Evolutionary conservation across 1,140 invertebrate genomes (phyloP).

Genomic region (Aphidius ervi): DNA sequence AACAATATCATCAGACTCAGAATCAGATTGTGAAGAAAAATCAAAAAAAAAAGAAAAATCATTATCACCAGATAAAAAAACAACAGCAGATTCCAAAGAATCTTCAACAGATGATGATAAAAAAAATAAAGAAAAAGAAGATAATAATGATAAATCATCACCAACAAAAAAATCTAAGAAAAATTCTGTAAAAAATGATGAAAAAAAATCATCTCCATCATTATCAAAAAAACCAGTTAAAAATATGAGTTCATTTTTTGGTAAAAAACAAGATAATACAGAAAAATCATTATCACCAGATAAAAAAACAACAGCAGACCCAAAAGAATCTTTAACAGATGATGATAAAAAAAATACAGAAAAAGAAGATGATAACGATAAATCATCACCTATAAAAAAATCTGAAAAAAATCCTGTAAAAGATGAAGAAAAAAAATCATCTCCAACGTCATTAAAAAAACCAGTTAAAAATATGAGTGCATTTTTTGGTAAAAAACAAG

Average conservation of each 20-base stretch:
- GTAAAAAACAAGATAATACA: conserved; percentile 25
- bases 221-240: conserved; percentile 5
- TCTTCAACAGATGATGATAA: not conserved
- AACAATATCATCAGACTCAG: conserved; percentile 2
- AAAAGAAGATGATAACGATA: not conserved
- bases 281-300: not conserved
- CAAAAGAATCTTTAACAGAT: conserved; percentile 1
- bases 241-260: conserved; percentile 1
- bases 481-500: conserved; percentile 21
- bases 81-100: not conserved
- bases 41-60: not conserved
- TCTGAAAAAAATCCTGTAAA: not conserved
- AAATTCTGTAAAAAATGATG: not conserved
- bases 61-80: conserved; percentile 1
- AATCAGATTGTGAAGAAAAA: conserved; percentile 1
- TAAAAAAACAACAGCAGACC: not conserved
- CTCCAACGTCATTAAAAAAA: conserved; percentile 14
- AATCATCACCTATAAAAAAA: not conserved
- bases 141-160: not conserved
- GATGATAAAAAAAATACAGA: not conserved
- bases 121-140: not conserved
- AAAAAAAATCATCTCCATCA: conserved; percentile 16
- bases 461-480: not conserved
- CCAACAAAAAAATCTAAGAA: not conserved
- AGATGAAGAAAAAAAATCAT: conserved; percentile 4